phyloP scores from a whole-genome alignment of 2,888 invertebrate genomes.

The Coecobrya sp. region DNA sequence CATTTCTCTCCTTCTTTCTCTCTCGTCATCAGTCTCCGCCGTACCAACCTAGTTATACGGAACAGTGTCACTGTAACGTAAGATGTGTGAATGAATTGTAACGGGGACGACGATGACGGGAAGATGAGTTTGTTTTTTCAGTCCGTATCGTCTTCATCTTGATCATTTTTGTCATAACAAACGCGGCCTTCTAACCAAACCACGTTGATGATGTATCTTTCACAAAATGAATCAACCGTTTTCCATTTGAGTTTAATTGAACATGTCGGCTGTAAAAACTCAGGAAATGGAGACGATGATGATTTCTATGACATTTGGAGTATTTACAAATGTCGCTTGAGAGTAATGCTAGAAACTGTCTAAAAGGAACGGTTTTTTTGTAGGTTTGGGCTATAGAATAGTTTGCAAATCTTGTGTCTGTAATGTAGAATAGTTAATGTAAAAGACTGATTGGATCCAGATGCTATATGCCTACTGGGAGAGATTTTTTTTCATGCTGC shows the following conservation, averaged over 20 bases:
- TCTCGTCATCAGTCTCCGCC: background rate
- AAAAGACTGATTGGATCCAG: slow-evolving; percentile 51
- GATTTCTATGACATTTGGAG: slow-evolving; percentile 8
- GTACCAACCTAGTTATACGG: background rate
- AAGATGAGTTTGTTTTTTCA: slow-evolving; percentile 48
- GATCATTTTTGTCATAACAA: slow-evolving; percentile 19
- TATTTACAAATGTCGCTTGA: slow-evolving; percentile 14
- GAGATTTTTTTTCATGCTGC: background rate
- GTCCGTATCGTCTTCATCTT: background rate
- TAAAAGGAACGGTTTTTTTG: background rate
- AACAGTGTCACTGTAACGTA: background rate
- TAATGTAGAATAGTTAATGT: background rate
- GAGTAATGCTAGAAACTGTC: background rate
- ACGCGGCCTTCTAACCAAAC: slow-evolving; percentile 14
- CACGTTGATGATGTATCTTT: slow-evolving; percentile 45
- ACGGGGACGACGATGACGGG: no score
- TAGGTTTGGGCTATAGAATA: no score
- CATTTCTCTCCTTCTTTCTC: background rate
- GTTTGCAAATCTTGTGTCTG: slow-evolving; percentile 9
- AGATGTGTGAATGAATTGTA: slow-evolving; percentile 3
- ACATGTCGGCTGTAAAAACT: slow-evolving; percentile 48
- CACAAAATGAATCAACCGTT: slow-evolving; percentile 13
- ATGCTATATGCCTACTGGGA: background rate
- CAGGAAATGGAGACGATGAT: slow-evolving; percentile 39
- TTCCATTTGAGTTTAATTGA: slow-evolving; percentile 47